Evolutionary conservation across 1,140 invertebrate genomes (phyloP).

Genomic region (Diuraphis noxia): DNA sequence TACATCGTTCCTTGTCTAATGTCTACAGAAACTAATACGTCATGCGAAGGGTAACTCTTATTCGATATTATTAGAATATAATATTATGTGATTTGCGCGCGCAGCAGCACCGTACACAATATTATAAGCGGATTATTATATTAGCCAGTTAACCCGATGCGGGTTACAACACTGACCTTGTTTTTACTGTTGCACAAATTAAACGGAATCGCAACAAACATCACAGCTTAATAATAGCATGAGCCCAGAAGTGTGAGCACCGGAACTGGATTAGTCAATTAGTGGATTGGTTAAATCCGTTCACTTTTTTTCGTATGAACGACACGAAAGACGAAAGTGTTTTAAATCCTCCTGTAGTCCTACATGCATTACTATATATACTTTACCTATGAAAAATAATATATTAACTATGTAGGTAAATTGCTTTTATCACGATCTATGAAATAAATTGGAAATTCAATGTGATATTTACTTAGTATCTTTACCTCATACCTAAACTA

Average conservation of each 20-base stretch:
- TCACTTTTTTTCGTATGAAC: background rate
- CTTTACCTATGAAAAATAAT: no score
- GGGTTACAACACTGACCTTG: background rate
- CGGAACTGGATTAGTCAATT: background rate
- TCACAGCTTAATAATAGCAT: background rate
- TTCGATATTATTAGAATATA: background rate
- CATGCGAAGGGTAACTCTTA: background rate
- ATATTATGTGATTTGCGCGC: background rate
- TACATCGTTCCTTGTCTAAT: background rate
- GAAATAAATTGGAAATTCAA: background rate
- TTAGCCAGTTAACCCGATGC: background rate
- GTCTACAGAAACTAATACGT: background rate
- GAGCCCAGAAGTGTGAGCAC: background rate
- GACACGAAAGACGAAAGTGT: background rate
- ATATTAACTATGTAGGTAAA: background rate
- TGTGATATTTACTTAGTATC: no score
- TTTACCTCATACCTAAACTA: no score
- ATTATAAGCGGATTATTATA: background rate
- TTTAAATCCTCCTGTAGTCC: background rate
- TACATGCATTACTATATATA: no score
- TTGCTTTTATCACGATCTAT: background rate
- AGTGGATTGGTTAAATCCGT: background rate
- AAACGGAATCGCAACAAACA: background rate
- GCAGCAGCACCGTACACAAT: background rate
- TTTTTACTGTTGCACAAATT: background rate